These are phyloP conservation scores for Phaethornis superciliosus DNA, from an alignment of 2,113 vertebrate species.

Conservation along the genomic window DNA sequence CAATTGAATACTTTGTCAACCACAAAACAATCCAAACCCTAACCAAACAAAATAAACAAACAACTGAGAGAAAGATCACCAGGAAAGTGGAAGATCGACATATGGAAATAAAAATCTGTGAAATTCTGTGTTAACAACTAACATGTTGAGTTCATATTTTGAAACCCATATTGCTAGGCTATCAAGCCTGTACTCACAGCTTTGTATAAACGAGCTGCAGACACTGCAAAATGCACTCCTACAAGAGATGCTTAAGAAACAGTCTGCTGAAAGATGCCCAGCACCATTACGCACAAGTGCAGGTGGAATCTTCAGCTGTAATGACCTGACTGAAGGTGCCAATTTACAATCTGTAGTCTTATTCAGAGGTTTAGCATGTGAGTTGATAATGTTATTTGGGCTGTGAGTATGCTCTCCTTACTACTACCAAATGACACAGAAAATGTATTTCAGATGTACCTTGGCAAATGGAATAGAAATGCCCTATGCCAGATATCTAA, in stretches of 20 bases:
- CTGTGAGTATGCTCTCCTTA: constrained; percentile 9
- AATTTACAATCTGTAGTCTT: not conserved
- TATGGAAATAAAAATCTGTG: not conserved
- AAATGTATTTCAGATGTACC: constrained; percentile 23
- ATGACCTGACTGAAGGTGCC: not conserved
- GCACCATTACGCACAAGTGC: not conserved
- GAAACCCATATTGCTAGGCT: not conserved
- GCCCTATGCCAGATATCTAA: not conserved
- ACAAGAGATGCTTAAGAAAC: not conserved
- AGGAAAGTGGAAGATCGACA: not conserved
- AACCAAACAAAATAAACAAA: not conserved
- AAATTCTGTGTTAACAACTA: not conserved
- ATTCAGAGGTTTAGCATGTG: not conserved
- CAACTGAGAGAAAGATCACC: not conserved
- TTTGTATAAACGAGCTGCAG: not conserved
- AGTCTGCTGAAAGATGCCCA: not conserved
- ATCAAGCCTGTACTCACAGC: not conserved
- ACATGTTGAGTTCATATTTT: not conserved
- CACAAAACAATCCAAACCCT: not conserved
- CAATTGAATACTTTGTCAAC: not conserved
- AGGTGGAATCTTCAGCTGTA: not conserved
- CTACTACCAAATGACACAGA: constrained; percentile 25
- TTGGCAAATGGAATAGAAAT: not conserved
- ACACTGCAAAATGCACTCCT: not conserved
- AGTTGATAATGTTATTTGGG: not conserved